These are phyloP conservation scores for Eunapius fragilis DNA, from an alignment of 37 sponge, comb jelly and placozoan genomes.

Conservation along the genomic window DNA sequence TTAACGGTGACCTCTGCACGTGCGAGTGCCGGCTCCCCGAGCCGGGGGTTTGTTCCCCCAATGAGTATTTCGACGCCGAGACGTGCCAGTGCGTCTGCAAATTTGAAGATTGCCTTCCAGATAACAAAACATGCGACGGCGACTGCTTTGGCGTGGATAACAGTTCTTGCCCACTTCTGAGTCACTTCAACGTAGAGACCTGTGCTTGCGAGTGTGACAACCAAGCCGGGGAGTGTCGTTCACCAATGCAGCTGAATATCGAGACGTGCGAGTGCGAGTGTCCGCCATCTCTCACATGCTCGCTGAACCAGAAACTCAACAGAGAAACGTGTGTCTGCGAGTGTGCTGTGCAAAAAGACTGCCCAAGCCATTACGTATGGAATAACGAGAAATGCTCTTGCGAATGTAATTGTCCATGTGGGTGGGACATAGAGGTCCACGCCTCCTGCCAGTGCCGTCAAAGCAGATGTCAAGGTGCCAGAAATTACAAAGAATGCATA, in stretches of 20 bases:
- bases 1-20: background rate
- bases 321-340: constrained; percentile 20
- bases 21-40: background rate
- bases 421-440: background rate
- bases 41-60: background rate
- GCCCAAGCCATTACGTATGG: background rate
- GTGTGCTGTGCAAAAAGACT: background rate
- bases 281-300: background rate
- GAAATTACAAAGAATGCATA: background rate
- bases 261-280: constrained; percentile 42
- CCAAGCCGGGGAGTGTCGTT: background rate
- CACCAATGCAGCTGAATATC: background rate
- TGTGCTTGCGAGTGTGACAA: constrained; percentile 31
- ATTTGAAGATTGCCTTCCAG: background rate
- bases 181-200: background rate
- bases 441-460: background rate
- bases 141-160: background rate
- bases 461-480: background rate
- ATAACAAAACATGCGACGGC: background rate
- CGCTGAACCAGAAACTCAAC: background rate
- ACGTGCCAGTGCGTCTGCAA: constrained; percentile 4
- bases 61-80: background rate
- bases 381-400: background rate
- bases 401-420: background rate
- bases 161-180: background rate